A percentile compares a stretch with the other conserved stretches of the same genome.
Evolutionary conservation across 2,888 invertebrate genomes (phyloP).

Genomic region (Catocala nupta): DNA sequence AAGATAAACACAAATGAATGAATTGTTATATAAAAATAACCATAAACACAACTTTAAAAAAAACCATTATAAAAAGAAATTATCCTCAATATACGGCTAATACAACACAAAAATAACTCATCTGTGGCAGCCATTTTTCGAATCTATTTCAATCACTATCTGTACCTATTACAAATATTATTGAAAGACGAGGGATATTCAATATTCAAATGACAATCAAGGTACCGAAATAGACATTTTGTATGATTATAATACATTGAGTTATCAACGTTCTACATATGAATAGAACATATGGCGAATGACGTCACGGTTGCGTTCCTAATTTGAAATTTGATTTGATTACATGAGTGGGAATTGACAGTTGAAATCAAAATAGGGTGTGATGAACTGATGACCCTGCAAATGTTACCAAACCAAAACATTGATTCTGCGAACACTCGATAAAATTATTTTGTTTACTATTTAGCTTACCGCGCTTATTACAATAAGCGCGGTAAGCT

Average conservation of each 20-base stretch:
- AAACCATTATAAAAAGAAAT: no score
- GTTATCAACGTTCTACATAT: constrained; percentile 10
- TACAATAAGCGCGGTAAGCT: no score
- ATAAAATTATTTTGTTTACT: no score
- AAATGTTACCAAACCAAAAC: not conserved
- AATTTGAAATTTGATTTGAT: constrained; percentile 51
- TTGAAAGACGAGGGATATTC: not conserved
- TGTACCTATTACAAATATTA: no score
- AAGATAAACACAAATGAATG: no score
- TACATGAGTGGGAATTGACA: constrained; percentile 19
- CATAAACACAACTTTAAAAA: not conserved
- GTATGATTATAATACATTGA: constrained; percentile 27
- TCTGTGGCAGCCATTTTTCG: not conserved
- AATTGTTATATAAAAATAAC: no score
- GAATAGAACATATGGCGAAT: constrained; percentile 45
- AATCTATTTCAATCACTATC: not conserved
- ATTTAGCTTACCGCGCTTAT: no score
- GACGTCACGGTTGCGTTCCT: constrained; percentile 41
- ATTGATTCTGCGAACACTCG: no score
- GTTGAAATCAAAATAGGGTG: constrained; percentile 14
- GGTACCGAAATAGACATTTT: constrained; percentile 22
- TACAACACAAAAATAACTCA: not conserved
- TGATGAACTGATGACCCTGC: constrained; percentile 19
- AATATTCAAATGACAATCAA: constrained; percentile 5
- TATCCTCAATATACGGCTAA: no score